Percentiles rank a stretch among this genome's conserved stretches.
Conservation (phyloP, 2,888 invertebrate genomes). For the Beris chalybata region DNA sequence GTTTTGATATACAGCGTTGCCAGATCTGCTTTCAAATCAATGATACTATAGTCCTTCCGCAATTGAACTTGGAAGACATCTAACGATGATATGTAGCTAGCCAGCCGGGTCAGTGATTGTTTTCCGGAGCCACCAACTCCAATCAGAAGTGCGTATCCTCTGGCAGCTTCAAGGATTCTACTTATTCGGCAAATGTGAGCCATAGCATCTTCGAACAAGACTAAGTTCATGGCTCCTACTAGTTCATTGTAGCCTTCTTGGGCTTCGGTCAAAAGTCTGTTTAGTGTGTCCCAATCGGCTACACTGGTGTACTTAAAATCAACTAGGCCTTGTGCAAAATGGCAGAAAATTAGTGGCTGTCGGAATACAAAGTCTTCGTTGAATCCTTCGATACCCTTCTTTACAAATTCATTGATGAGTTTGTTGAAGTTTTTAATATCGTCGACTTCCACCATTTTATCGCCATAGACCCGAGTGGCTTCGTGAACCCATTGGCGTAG, state of each 20-base stretch:
- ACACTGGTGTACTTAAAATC: constrained; percentile 90
- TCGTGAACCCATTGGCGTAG: constrained; percentile 89
- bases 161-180: constrained; percentile 86
- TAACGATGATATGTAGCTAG: constrained; percentile 85
- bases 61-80: constrained; percentile 93
- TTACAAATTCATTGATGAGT: constrained; percentile 72
- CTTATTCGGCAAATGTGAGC: constrained; percentile 89
- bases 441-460: constrained; percentile 81
- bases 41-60: constrained; percentile 83
- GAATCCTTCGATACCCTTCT: constrained; percentile 74
- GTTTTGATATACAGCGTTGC: constrained; percentile 81
- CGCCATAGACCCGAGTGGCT: constrained; percentile 85
- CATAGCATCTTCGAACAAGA: constrained; percentile 95
- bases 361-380: constrained; percentile 73
- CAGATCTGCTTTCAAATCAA: constrained; percentile 75
- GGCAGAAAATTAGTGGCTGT: constrained; percentile 84
- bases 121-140: constrained; percentile 96
- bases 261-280: constrained; percentile 76
- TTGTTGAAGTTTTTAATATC: constrained; percentile 76
- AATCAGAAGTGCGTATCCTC: constrained; percentile 88
- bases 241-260: constrained; percentile 86
- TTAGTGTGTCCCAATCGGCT: constrained; percentile 69
- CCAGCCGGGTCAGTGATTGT: constrained; percentile 84
- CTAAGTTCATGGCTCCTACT: constrained; percentile 88
- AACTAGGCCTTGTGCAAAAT: constrained; percentile 88